A percentile compares a stretch with the other conserved stretches of the same genome.
These are phyloP conservation scores for Drosophila ambigua DNA, from an alignment of 1,140 invertebrate genomes.

Conservation along the genomic window DNA sequence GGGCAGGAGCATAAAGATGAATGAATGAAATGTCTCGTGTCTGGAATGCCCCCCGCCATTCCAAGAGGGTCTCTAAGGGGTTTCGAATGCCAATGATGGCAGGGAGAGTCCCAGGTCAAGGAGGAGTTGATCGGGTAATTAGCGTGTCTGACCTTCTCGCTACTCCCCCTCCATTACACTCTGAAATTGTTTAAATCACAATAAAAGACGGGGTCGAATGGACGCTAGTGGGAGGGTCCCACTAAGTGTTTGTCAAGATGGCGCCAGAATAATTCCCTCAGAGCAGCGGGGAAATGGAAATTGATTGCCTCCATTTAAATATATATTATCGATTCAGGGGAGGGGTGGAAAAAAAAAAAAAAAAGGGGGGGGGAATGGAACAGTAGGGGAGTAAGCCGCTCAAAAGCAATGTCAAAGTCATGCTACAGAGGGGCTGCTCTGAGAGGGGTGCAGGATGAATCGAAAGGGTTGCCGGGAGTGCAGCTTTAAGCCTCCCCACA, in stretches of 20 bases:
- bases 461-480: no score
- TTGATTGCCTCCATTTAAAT: conserved; percentile 75
- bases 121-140: conserved; percentile 74
- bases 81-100: conserved; percentile 19
- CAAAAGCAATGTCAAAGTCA: conserved; percentile 12
- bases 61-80: conserved; percentile 18
- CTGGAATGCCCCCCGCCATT: conserved; percentile 35
- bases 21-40: conserved; percentile 74
- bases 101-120: conserved; percentile 2
- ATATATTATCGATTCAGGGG: conserved; percentile 64
- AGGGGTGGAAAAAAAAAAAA: conserved; percentile 2
- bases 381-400: no score
- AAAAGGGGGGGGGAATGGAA: no score
- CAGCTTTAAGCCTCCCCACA: no score
- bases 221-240: not conserved
- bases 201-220: conserved; percentile 1
- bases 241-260: conserved; percentile 30
- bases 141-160: conserved; percentile 65
- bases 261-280: conserved; percentile 47
- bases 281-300: conserved; percentile 61
- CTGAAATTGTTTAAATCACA: conserved; percentile 36
- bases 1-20: conserved; percentile 52
- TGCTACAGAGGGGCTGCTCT: not conserved
- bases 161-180: no score
- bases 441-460: no score